These are phyloP conservation scores for Pollachius pollachius DNA, from an alignment of 2,113 vertebrate genomes.

Conservation along the genomic window DNA sequence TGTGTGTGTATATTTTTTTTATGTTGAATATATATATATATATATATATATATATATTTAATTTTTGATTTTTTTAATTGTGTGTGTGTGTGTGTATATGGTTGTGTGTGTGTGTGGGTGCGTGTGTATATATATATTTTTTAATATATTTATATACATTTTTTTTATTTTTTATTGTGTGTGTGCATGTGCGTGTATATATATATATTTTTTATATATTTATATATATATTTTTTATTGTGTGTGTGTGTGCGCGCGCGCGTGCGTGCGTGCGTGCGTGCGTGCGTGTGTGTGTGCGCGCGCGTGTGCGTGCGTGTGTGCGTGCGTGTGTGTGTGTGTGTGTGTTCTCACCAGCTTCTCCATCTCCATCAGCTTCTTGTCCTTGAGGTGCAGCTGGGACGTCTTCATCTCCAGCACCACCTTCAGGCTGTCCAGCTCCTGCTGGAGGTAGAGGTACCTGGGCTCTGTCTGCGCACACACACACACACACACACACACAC, in stretches of 20 bases:
- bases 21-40: neutral
- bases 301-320: neutral
- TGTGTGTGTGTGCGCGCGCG: neutral
- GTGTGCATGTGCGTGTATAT: too few species aligned
- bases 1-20: too few species aligned
- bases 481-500: neutral
- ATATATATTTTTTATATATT: too few species aligned
- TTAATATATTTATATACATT: too few species aligned
- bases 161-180: too few species aligned
- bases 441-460: conserved; percentile 87
- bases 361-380: conserved; percentile 91
- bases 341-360: conserved; percentile 83
- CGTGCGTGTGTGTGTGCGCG: too few species aligned
- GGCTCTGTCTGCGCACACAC: conserved; percentile 80
- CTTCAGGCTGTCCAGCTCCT: conserved; percentile 93
- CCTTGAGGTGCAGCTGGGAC: conserved; percentile 88
- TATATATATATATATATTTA: too few species aligned
- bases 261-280: neutral
- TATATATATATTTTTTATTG: too few species aligned
- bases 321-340: neutral
- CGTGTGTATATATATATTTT: too few species aligned
- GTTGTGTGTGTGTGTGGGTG: neutral
- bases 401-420: conserved; percentile 96
- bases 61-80: neutral
- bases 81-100: neutral